phyloP scores from a whole-genome alignment of 1,140 invertebrate species.

The Rhagoletis zephyria region DNA sequence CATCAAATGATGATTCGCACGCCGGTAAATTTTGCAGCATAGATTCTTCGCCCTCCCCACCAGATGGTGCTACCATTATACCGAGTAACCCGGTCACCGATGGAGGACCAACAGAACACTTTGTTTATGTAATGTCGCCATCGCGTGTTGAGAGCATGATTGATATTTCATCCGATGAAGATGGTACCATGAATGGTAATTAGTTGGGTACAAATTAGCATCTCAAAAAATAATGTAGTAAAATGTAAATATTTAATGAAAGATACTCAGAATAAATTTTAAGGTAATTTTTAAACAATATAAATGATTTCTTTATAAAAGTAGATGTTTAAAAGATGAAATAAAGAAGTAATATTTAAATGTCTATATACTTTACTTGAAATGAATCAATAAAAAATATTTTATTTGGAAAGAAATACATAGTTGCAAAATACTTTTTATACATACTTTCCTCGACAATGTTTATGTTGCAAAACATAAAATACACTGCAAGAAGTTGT shows the following conservation, averaged over 20 bases:
- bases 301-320: not conserved
- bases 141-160: conserved; percentile 72
- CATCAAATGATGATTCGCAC: conserved; percentile 61
- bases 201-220: conserved; percentile 19
- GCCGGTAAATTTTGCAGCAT: conserved; percentile 65
- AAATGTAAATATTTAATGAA: conserved; percentile 45
- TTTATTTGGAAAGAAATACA: no score
- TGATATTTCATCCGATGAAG: conserved; percentile 71
- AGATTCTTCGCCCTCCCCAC: conserved; percentile 63
- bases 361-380: no score
- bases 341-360: no score
- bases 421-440: no score
- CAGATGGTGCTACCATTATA: conserved; percentile 58
- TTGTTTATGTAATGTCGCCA: conserved; percentile 71
- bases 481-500: no score
- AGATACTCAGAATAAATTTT: conserved; percentile 49
- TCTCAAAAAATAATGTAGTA: conserved; percentile 3
- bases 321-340: no score
- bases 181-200: conserved; percentile 65
- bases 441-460: no score
- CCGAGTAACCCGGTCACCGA: conserved; percentile 56
- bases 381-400: no score
- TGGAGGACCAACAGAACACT: conserved; percentile 66
- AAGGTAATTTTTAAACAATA: conserved; percentile 15
- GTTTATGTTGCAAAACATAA: no score